Evolutionary conservation across 2,888 invertebrate species (phyloP).

Genomic region (Rotaria magnacalcarata): DNA sequence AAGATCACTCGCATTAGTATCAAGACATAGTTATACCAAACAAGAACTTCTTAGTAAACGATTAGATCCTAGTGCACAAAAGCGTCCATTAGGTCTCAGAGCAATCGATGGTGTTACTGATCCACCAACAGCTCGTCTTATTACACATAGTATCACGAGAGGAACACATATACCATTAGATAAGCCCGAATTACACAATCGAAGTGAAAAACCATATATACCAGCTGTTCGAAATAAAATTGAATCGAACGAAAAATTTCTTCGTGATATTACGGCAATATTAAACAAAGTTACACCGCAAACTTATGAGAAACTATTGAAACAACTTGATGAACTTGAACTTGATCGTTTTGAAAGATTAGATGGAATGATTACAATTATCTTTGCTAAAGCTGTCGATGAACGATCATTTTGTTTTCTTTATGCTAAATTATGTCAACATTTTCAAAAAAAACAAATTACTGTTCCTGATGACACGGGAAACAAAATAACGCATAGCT

Average conservation of each 20-base stretch:
- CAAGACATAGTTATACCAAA: neutral
- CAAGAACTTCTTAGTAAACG: neutral
- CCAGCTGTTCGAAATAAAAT: slow-evolving; percentile 58
- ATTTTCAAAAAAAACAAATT: slow-evolving; percentile 52
- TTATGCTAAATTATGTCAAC: slow-evolving; percentile 73
- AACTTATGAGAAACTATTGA: slow-evolving; percentile 70
- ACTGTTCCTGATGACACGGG: slow-evolving; percentile 64
- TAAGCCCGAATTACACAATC: slow-evolving; percentile 51
- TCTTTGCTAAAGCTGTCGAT: slow-evolving; percentile 82
- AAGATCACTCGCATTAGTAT: neutral
- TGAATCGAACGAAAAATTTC: slow-evolving; percentile 3
- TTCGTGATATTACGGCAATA: slow-evolving; percentile 69
- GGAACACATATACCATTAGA: no score
- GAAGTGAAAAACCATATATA: slow-evolving; percentile 80
- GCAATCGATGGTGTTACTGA: neutral
- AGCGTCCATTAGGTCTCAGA: neutral
- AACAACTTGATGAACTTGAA: neutral
- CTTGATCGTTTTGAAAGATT: slow-evolving; percentile 65
- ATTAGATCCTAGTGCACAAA: neutral
- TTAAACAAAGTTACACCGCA: slow-evolving; percentile 90
- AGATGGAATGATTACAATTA: slow-evolving; percentile 89
- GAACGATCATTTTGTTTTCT: slow-evolving; percentile 87
- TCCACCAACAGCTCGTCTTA: neutral
- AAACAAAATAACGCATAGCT: slow-evolving; percentile 63
- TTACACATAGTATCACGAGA: no score